Base-by-base conservation (phyloP, 2,888 invertebrate species). In the Drosophila pegasa region DNA sequence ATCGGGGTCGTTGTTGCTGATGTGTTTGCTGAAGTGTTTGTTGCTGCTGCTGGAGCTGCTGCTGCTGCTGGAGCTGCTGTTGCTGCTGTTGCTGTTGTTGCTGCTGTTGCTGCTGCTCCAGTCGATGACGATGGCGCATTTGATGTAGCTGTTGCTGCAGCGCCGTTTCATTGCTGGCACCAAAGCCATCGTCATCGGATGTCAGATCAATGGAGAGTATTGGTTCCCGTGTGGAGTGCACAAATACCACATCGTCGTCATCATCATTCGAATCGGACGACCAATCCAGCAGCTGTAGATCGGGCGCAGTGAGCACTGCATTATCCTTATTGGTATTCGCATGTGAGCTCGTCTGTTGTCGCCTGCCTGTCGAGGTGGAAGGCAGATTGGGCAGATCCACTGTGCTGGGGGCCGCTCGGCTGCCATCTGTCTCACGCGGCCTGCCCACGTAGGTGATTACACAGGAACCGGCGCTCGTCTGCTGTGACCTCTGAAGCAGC, bases 201-300 rank as follows among this genome's bases (percentile, higher is more conserved):
- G 94, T 94, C 71, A 94, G 89, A 89, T 94, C 94, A 67, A 94
- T 92, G 2, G 92, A 92, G 2, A 91, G 88, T 60, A 94, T 94
- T 31, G 94, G 93, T 71, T 93, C 93, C 37, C 92, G 91, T 27
- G 92, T 92, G 14, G 92, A 92, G 77, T 92, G 92, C 12, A 92
- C 92, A 79, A 92, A 92, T 9, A 92, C 92, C 7, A 92, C 94
- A 88, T 95, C 95, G 78, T 95, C 95, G 84, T 95, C 95, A 67
- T 93, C 93, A 38, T 93, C 93, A 52, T 94, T 94, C 0, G 94
- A 94, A 72, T 93, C 93, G 1, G 94, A 94, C 0, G 95, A 93
- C 95, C 96, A 96, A 91, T 83, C 83, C 31, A 96, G 96, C 43
- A 96, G 92, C 91, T 96, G 96, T 62, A 96, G 92, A 90, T 96